Evolutionary conservation across 1,140 invertebrate genomes (phyloP).

Genomic region (Nilaparvata lugens): DNA sequence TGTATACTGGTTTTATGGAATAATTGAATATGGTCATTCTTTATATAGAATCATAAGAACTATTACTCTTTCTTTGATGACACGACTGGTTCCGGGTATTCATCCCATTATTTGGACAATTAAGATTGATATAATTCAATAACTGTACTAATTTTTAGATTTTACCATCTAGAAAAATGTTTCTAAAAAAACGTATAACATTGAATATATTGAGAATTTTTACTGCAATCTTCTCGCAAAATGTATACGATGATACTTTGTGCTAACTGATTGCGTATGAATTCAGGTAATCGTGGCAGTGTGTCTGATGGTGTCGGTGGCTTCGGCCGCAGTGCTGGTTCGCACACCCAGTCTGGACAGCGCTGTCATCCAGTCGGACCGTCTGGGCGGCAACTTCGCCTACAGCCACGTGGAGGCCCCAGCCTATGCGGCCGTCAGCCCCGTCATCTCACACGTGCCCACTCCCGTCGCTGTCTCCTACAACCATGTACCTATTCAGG

Average conservation of each 20-base stretch:
- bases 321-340: conserved; percentile 27
- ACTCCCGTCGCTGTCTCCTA: conserved; percentile 28
- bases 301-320: conserved; percentile 3
- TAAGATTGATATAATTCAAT: no score
- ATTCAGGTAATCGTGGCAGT: neutral
- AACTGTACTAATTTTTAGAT: no score
- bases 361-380: conserved; percentile 42
- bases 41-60: no score
- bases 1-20: no score
- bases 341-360: conserved; percentile 41
- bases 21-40: no score
- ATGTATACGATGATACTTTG: neutral
- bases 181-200: neutral
- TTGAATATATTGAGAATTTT: neutral
- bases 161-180: no score
- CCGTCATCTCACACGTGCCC: conserved; percentile 32
- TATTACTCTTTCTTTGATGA: no score
- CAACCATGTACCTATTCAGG: conserved; percentile 16
- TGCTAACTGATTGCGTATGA: neutral
- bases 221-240: neutral
- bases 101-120: no score
- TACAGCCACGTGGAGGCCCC: conserved; percentile 44
- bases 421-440: conserved; percentile 39
- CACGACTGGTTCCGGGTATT: no score
- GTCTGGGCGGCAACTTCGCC: conserved; percentile 45